Base-by-base conservation (phyloP, 2,888 invertebrate genomes). In the Cosmia trapezina region DNA sequence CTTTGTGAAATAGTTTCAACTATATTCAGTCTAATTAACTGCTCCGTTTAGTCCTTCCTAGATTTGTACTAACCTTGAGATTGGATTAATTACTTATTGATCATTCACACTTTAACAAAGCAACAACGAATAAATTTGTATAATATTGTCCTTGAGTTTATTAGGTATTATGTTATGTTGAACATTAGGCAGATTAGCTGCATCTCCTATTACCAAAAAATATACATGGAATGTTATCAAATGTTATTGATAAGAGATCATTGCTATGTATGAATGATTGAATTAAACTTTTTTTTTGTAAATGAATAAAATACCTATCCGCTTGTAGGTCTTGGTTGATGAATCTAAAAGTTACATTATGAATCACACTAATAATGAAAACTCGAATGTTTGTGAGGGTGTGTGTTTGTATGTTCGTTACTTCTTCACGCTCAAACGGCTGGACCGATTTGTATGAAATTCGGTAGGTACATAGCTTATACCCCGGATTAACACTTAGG, bases 181-280 rank as follows among this genome's bases (percentile, higher is more conserved):
- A 65, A 56, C 19, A 62, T 71, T 47, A 53, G 51, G 53, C 75
- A 74, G 60, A 61, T 61, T 76, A 14, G 22, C 51, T 47, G 41
- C 37, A 62, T 76, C 61, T 76, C 79, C n/a, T 60, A 45, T 73
- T 80, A 77, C 76, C 12, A 33, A 56, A 45, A 65, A 43, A 3
- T 11, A 54, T 43, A 33, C 28, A 51, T 64, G 64, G 33, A n/a
- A 47, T 77, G 60, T 80, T 74, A 74, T 80, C 60, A 75, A 47
- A 49, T 53, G 3, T 75, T 56, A 9, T 45, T 47, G 75, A 77
- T 80, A 80, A 77, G 9, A 41, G 56, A 56, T 61, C 37, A 56
- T 61, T 47, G 60, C n/a, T 53, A 47, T 28, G 19, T 33, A 62
- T 47, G 9, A 56, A 45, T 70, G 2, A 43, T n/a, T 51, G 28